Evolutionary conservation across 1,140 invertebrate genomes (phyloP), one percentile per base, ranked within the genome.

Genomic region (Drepana arcuata): DNA sequence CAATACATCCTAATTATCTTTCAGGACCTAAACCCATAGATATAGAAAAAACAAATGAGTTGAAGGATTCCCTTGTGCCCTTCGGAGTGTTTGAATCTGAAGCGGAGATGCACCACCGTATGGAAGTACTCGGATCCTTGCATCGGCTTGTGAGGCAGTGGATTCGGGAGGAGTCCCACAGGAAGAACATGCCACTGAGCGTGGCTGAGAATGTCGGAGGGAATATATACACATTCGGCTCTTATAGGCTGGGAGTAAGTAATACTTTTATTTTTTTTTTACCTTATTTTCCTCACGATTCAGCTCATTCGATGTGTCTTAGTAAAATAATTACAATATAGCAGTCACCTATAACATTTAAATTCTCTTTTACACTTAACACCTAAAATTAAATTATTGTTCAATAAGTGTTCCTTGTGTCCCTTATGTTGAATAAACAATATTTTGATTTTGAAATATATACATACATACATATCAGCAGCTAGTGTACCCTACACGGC

Each of bases 211-310:
- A 90, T 64, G 90, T 98, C 47, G 97, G 97, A 29, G 98, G 98
- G 2, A 99, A 99, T 85, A 96, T 99, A 41, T 99, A 97, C 64
- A 99, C 98, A 14, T 99, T 99, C 86, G 98, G 98, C 29, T 99
- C 98, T 32, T 99, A 93, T 61, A 86, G 92, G 47, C 81, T 93
- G 49, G 92, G 92, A 38, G 92, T 87, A 52, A 82, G 83, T 82
- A 16, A 2, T 13, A 10, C 15, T 46, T 32, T 14, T 7, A 16
- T 23, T n/a, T n/a, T 34, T 16, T 7, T 33, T 23, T 35, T 15
- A 25, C 34, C 9, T 12, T 11, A 14, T 38, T 16, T 44, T n/a
- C n/a, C n/a, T n/a, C n/a, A n/a, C n/a, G n/a, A n/a, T n/a, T n/a
- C n/a, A n/a, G n/a, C n/a, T n/a, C n/a, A n/a, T n/a, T n/a, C n/a